These are phyloP conservation scores for Miichthys miiuy DNA, from an alignment of 2,797 vertebrate species.

Conservation along the genomic window DNA sequence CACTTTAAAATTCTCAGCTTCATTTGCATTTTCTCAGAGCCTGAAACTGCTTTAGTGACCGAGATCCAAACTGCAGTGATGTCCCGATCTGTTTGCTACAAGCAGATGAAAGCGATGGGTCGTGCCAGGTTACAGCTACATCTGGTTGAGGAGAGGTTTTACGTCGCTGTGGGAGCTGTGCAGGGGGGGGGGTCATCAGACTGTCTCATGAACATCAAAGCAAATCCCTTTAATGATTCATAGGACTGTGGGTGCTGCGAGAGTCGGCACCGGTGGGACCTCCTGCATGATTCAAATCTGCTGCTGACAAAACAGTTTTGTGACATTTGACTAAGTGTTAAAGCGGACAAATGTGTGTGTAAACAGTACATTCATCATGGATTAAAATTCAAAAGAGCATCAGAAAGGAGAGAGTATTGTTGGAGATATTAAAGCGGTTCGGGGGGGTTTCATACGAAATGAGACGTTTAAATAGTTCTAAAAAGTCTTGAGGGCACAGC, in stretches of 20 bases:
- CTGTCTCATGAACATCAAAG: conserved; percentile 74
- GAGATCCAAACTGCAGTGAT: conserved; percentile 1
- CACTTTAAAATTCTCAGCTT: background rate
- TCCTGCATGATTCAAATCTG: conserved; percentile 15
- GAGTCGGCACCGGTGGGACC: conserved; percentile 12
- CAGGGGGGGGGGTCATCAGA: conserved; percentile 44
- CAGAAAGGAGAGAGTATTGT: conserved; percentile 20
- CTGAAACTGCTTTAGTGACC: fast-evolving
- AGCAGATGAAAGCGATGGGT: conserved; percentile 46
- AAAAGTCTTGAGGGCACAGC: conserved; percentile 14
- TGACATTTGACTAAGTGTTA: conserved; percentile 30
- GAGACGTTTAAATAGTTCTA: conserved; percentile 36
- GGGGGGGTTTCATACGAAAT: conserved; percentile 26
- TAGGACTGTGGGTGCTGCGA: conserved; percentile 26
- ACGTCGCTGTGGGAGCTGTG: conserved; percentile 52
- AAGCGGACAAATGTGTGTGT: conserved; percentile 23
- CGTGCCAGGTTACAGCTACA: conserved; percentile 50
- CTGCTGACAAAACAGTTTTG: conserved; percentile 39
- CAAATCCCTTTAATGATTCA: conserved; percentile 72
- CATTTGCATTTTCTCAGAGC: conserved; percentile 5
- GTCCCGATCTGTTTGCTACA: conserved; percentile 32
- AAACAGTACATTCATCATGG: conserved; percentile 4
- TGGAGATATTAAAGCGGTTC: conserved; percentile 10
- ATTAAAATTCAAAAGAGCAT: conserved; percentile 29
- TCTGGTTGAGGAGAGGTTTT: conserved; percentile 48